A percentile compares a stretch with the other conserved stretches of the same genome.
Evolutionary conservation across 2,888 invertebrate species (phyloP).

Genomic region (Strigamia crassipes): DNA sequence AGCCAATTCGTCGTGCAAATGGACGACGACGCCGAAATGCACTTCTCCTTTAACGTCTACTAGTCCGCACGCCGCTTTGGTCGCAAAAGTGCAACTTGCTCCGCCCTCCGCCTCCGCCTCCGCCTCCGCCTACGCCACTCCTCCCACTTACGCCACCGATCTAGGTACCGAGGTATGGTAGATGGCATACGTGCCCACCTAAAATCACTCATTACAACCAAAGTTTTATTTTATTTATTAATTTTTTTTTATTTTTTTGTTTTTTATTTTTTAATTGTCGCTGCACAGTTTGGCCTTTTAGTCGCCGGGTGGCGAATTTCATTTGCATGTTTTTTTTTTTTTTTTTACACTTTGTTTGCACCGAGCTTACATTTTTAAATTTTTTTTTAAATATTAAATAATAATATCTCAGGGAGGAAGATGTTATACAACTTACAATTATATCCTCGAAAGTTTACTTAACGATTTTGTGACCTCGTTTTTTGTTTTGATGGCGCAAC

Average conservation of each 20-base stretch:
- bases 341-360: background rate
- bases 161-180: slow-evolving; percentile 49
- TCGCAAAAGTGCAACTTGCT: slow-evolving; percentile 52
- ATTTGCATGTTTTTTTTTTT: background rate
- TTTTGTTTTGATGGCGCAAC: background rate
- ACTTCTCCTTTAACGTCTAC: slow-evolving; percentile 54
- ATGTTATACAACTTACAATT: no score
- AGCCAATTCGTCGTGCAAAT: slow-evolving; percentile 47
- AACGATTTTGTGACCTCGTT: no score
- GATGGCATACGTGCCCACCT: background rate
- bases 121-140: slow-evolving; percentile 27
- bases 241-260: background rate
- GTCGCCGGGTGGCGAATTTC: background rate
- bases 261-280: background rate
- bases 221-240: background rate
- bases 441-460: no score
- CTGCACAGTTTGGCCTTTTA: no score
- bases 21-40: slow-evolving; percentile 52
- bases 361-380: background rate
- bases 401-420: background rate
- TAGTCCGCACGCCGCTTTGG: slow-evolving; percentile 48
- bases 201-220: background rate
- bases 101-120: slow-evolving; percentile 51
- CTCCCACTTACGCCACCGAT: slow-evolving; percentile 51
- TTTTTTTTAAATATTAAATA: no score